A percentile compares a stretch with the other conserved stretches of the same genome.
phyloP scores from a whole-genome alignment of 1,140 invertebrate genomes.

The Scylla paramamosain region DNA sequence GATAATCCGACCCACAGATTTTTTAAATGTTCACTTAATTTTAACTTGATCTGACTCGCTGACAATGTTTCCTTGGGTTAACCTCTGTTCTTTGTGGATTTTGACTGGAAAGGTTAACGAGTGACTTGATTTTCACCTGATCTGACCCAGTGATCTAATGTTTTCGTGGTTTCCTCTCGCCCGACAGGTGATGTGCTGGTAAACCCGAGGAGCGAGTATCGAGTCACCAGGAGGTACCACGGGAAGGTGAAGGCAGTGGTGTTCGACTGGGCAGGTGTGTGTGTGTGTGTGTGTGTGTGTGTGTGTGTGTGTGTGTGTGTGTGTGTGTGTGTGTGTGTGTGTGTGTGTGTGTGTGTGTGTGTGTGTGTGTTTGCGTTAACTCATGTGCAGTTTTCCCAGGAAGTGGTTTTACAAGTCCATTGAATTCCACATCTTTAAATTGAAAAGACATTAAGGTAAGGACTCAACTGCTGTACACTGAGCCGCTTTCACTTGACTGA shows the following conservation, averaged over 20 bases:
- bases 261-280: constrained; percentile 77
- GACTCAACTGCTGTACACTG: neutral
- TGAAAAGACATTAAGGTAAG: no score
- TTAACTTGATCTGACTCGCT: no score
- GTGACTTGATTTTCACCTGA: no score
- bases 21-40: no score
- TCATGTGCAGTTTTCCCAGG: no score
- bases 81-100: no score
- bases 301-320: constrained; percentile 39
- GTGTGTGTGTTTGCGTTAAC: neutral
- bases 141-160: no score
- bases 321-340: neutral
- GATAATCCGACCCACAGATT: no score
- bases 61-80: no score
- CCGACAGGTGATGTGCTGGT: constrained; percentile 57
- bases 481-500: no score
- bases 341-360: constrained; percentile 40
- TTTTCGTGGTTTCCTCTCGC: neutral
- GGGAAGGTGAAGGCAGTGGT: constrained; percentile 77
- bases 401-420: neutral
- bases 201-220: constrained; percentile 71
- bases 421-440: no score
- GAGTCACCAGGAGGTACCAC: constrained; percentile 63
- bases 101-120: no score
- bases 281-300: constrained; percentile 45